Conservation (phyloP, 2,113 vertebrate species). For the cattle (Bos taurus) region DNA sequence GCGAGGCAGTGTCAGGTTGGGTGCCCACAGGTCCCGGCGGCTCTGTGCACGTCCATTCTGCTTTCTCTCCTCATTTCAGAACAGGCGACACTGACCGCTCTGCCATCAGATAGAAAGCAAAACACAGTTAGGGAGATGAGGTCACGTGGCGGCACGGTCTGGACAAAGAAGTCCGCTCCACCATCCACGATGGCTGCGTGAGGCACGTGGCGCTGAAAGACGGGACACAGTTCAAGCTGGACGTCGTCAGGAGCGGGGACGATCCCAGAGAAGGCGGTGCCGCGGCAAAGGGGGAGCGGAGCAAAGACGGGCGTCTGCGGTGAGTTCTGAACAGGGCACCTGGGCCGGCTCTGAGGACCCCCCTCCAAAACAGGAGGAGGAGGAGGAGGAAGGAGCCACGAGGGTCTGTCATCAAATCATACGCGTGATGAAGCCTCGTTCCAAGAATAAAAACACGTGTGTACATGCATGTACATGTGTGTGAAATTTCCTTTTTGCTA, state of each 20-base stretch:
- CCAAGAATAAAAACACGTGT: not conserved
- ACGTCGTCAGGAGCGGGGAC: accelerated
- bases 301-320: accelerated
- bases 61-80: not conserved
- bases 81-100: accelerated
- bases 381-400: too few species aligned
- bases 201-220: not conserved
- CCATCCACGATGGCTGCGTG: not conserved
- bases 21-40: accelerated
- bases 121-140: not conserved
- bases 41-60: not conserved
- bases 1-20: accelerated
- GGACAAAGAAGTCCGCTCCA: not conserved
- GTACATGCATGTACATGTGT: too few species aligned
- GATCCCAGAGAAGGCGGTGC: not conserved
- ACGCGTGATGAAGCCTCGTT: not conserved
- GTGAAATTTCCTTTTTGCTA: not conserved
- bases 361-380: not conserved
- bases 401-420: not conserved
- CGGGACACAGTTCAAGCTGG: not conserved
- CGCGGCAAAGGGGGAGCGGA: not conserved
- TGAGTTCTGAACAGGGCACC: not conserved
- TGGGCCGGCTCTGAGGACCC: not conserved
- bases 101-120: not conserved
- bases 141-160: not conserved